Evolutionary conservation across 2,113 vertebrate species (phyloP), one percentile per base, ranked within the genome.

Genomic region (Bubo bubo): DNA sequence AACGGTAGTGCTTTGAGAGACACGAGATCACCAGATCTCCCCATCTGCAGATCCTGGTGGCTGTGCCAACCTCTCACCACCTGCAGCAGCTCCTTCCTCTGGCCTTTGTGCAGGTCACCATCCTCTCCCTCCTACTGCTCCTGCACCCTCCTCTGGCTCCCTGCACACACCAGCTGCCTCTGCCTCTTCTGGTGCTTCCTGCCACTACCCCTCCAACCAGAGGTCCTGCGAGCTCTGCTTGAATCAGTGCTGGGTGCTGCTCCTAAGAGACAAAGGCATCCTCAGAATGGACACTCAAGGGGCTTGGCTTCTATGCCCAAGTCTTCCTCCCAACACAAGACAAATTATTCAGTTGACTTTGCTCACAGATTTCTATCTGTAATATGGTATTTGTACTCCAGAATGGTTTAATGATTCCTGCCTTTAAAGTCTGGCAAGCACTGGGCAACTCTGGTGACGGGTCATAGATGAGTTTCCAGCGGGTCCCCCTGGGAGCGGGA

Each of bases 11-110:
- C 43, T 77, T 24, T 59, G 32, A 92, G 39, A 84, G 8, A 86
- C 24, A 37, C 34, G 26, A 49, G 16, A 76, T 34, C 9, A 39
- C 17, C 55, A 34, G 6, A 58, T 28, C 10, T 20, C 18, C 6
- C 9, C 3, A 27, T 6, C 8, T 4, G 8, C 50, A 34, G 0
- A 0, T 34, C 4, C 56, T 9, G 60, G 24, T n/a, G 68, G 20
- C 50, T 15, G 13, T 35, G 59, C 52, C 74, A 64, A 6, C 37
- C 9, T 58, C 53, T 30, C 45, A 13, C 23, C 43, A 58, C n/a
- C 16, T 14, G 32, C 75, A 58, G 50, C 32, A 0, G 45, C 80
- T 82, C 20, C 50, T 88, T 26, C 41, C 52, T 76, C 41, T 14
- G 43, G 30, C 55, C 58, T 86, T 45, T 23, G 37, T 27, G 34